Evolutionary conservation across 2,797 vertebrate genomes (phyloP), one percentile per base, ranked within the genome.

Genomic region (Melanogrammus aeglefinus): DNA sequence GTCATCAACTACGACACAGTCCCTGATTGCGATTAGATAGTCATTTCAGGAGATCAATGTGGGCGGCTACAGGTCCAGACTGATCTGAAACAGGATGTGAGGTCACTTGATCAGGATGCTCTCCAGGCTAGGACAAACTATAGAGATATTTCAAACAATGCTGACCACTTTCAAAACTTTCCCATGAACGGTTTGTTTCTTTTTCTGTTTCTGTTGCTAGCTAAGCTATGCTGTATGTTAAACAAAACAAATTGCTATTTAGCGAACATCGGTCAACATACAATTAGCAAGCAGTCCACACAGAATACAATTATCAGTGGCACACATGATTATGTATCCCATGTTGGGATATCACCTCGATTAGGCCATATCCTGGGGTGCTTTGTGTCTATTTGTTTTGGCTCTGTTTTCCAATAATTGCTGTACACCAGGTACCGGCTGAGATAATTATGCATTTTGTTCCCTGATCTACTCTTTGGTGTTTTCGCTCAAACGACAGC

Each of bases 381-480:
- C 36, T 44, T 35, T 76, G 10, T 21, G 75, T 18, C 7, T 69
- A 39, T 71, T 75, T 70, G 12, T 47, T 75, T 70, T 72, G 73
- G 39, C 69, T 78, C 85, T 84, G 24, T 78, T 79, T 76, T 57
- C 63, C 84, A 79, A 36, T 76, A 83, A 78, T 75, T 79, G 63
- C 57, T 24, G 38, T 66, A 47, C 12, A 47, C 4, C 44, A 18
- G 44, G 12, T 47, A 14, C 44, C 79, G 51, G 72, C 75, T 81
- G 75, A 75, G 79, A 18, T 80, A 83, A 83, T 79, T 63, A 27
- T 80, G 81, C 73, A 27, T 78, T 75, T 79, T 79, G 77, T 39
- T 71, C 74, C 76, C 51, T 82, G 84, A 86, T 78, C 83, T 81
- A 78, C 79, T 81, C 74, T 73, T 39, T 73, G 72, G 75, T 76